Percentiles rank a stretch among this genome's conserved stretches.
Conservation (phyloP, 2,113 vertebrate genomes). For the Ophthalmolycus amberensis region DNA sequence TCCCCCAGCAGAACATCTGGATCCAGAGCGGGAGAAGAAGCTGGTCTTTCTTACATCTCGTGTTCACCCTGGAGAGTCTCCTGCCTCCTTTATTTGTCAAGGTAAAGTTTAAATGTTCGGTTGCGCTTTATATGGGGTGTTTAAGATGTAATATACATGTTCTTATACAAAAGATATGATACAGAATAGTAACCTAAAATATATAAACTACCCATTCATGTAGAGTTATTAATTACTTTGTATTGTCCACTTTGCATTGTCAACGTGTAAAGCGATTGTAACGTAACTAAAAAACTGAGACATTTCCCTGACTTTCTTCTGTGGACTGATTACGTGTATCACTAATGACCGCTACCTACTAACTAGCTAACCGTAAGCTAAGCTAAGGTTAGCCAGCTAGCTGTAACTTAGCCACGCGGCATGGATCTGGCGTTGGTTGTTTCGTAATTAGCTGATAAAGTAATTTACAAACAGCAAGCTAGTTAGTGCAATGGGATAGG, state of each 20-base stretch:
- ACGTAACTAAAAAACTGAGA: background rate
- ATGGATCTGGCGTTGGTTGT: too few species aligned
- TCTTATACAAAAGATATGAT: background rate
- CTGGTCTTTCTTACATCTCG: constrained; percentile 94
- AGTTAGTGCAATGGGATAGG: too few species aligned
- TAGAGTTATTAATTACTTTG: background rate
- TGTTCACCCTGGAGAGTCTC: constrained; percentile 97
- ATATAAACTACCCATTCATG: background rate
- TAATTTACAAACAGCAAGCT: too few species aligned
- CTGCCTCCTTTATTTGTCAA: constrained; percentile 97
- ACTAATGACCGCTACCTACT: background rate
- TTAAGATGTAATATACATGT: background rate
- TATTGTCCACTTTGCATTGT: background rate
- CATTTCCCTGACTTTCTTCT: background rate
- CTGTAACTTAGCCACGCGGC: too few species aligned
- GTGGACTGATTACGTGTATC: background rate
- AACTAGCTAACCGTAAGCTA: too few species aligned
- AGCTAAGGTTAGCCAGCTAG: too few species aligned
- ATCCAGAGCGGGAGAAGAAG: constrained; percentile 89
- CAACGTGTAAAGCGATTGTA: background rate
- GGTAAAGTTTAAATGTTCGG: constrained; percentile 83
- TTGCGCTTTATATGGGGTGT: background rate
- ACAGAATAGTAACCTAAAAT: background rate
- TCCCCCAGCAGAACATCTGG: constrained; percentile 85
- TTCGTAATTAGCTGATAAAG: too few species aligned